phyloP scores from a whole-genome alignment of 2,797 vertebrate species.

The Sebastes oblongus region DNA sequence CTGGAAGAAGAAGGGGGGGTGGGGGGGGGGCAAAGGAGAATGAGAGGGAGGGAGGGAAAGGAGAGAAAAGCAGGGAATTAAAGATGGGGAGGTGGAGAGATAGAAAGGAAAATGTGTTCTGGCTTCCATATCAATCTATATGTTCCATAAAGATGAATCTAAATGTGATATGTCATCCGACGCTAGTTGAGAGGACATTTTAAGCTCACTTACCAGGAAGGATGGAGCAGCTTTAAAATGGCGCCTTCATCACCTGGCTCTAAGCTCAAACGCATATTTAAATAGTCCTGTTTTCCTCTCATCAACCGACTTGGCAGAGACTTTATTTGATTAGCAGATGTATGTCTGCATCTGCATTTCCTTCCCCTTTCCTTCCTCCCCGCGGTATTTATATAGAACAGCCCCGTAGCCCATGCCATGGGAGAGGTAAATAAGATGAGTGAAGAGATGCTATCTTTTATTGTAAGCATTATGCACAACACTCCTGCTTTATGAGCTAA shows the following conservation, averaged over 20 bases:
- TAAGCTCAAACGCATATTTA: slow-evolving; percentile 82
- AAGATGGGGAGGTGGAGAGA: slow-evolving; percentile 53
- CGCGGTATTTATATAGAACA: slow-evolving; percentile 91
- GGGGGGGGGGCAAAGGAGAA: slow-evolving; percentile 9
- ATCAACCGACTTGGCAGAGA: slow-evolving; percentile 75
- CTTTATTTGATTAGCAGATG: slow-evolving; percentile 85
- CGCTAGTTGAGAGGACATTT: slow-evolving; percentile 54
- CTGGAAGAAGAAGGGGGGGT: slow-evolving; percentile 47
- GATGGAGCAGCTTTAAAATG: slow-evolving; percentile 58
- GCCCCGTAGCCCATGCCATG: slow-evolving; percentile 80
- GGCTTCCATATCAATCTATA: slow-evolving; percentile 74
- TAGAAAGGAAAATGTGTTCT: slow-evolving; percentile 56
- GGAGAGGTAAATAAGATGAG: slow-evolving; percentile 95
- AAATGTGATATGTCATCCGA: slow-evolving; percentile 58
- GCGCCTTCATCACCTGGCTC: slow-evolving; percentile 86
- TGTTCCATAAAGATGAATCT: slow-evolving; percentile 64
- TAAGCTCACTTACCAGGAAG: slow-evolving; percentile 50
- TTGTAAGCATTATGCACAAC: slow-evolving; percentile 92
- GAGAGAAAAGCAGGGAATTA: slow-evolving; percentile 58
- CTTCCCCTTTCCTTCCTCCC: slow-evolving; percentile 39
- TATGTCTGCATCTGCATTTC: slow-evolving; percentile 53
- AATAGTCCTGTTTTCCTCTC: slow-evolving; percentile 40
- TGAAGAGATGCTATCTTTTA: slow-evolving; percentile 97
- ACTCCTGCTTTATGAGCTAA: slow-evolving; percentile 83
- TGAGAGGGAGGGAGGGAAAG: slow-evolving; percentile 23